Conservation (phyloP, 1,140 invertebrate genomes). For the Pararge aegeria region DNA sequence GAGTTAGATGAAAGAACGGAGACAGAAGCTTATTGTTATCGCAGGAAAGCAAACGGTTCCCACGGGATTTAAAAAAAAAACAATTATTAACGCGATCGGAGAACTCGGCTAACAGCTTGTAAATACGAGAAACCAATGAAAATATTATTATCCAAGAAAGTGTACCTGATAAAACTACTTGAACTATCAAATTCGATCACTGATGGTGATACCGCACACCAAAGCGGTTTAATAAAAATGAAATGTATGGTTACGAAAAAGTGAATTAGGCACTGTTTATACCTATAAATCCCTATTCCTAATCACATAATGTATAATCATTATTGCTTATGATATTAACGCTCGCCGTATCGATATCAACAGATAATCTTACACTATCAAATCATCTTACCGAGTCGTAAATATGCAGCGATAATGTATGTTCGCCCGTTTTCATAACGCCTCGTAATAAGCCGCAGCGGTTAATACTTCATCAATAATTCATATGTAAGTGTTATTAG, state of each 20-base stretch:
- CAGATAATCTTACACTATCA: constrained; percentile 10
- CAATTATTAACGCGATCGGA: too few relatives aligned
- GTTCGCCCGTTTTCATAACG: constrained; percentile 54
- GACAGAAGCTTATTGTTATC: too few relatives aligned
- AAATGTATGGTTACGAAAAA: background rate
- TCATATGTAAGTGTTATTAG: constrained; percentile 57
- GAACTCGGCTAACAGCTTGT: too few relatives aligned
- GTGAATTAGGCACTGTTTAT: constrained; percentile 5
- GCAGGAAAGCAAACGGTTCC: too few relatives aligned
- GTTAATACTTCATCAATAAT: constrained; percentile 64
- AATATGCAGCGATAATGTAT: constrained; percentile 59
- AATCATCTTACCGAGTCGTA: constrained; percentile 33
- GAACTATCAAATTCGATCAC: too few relatives aligned
- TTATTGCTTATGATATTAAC: constrained; percentile 7
- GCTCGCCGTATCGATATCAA: constrained; percentile 3
- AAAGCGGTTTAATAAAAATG: background rate
- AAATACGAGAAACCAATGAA: too few relatives aligned
- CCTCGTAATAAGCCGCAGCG: constrained; percentile 53
- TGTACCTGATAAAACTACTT: too few relatives aligned
- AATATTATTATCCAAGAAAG: too few relatives aligned
- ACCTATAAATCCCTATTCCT: constrained; percentile 5
- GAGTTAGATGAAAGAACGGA: too few relatives aligned
- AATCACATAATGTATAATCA: constrained; percentile 7
- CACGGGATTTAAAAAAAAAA: too few relatives aligned
- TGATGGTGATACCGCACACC: background rate